These are phyloP conservation scores for Sorex fumeus DNA, from an alignment of 2,113 vertebrate genomes.

Conservation along the genomic window DNA sequence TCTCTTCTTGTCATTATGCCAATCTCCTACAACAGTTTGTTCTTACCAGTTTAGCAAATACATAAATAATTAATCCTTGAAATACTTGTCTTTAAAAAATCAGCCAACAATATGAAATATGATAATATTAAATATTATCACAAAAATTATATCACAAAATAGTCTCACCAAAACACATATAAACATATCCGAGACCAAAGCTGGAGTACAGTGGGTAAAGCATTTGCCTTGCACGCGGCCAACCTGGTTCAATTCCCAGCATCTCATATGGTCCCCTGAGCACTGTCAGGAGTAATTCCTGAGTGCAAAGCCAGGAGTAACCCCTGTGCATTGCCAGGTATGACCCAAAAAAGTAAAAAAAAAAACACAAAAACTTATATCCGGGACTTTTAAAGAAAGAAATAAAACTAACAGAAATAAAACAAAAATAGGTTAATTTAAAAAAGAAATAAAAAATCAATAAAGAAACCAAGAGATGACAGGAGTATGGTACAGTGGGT, in stretches of 20 bases:
- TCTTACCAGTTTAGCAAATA: no score
- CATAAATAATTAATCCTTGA: background rate
- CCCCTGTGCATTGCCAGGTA: no score
- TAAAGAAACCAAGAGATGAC: background rate
- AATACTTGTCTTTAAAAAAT: background rate
- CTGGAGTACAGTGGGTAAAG: background rate
- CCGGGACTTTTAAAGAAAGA: background rate
- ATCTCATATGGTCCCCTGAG: background rate
- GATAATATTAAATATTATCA: constrained; percentile 7
- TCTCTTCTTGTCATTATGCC: no score
- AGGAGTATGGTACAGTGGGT: background rate
- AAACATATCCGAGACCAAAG: background rate
- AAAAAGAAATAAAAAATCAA: constrained; percentile 28
- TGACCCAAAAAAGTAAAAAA: background rate
- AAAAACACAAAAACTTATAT: no score
- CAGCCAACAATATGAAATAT: constrained; percentile 45
- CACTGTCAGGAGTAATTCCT: no score
- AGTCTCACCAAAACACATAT: background rate
- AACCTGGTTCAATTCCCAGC: no score
- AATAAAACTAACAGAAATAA: background rate
- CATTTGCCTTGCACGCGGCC: no score
- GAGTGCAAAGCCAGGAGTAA: no score
- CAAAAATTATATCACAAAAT: constrained; percentile 25
- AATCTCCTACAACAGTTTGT: no score
- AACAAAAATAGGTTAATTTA: background rate